Base-by-base conservation (phyloP, 2,888 invertebrate genomes). In the Anoncus sp. region DNA sequence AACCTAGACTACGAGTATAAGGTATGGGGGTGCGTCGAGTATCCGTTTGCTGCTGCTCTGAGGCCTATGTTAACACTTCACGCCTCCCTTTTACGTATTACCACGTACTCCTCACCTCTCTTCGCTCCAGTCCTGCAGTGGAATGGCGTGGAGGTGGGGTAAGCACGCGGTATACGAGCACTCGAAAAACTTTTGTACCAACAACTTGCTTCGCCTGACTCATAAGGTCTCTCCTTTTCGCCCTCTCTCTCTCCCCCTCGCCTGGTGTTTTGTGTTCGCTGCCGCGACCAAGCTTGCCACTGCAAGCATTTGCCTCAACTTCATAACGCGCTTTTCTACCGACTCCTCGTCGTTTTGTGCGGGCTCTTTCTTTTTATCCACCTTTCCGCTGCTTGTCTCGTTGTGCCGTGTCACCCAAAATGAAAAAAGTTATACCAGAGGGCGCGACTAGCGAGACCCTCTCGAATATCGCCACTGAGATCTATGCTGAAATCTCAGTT, bases 31-130 rank as follows among this genome's bases (percentile, higher is more conserved):
- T 79, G 83, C 82, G 83, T 84, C 82, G 82, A 86, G 87, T 86
- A 84, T 85, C 85, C 81, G 83, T 82, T 81, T 57, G 79, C 80
- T 83, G 83, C 84, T 82, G 69, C 55, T 65, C 63, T 5, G 82
- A 82, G 79, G 81, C 80, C 85, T 84, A 82, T 85, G 86, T 86
- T 86, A 87, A 86, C 87, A 86, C 87, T 87, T 87, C 85, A 83
- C 86, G 83, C 87, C 85, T 86, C 85, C 86, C 86, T 85, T 86
- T 85, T 85, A 81, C 86, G 82, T 84, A 86, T 86, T 86, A 87
- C 80, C 83, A n/a, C n/a, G n/a, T n/a, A 79, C 78, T 67, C 16
- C 62, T 24, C 43, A 51, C 57, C 59, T 24, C 40, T 43, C 24
- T 43, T 35, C 24, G 18, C 51, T 22, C 40, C 14, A 22, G 24